phyloP scores from a whole-genome alignment of 2,113 vertebrate genomes.

The Solenodon paradoxus region DNA sequence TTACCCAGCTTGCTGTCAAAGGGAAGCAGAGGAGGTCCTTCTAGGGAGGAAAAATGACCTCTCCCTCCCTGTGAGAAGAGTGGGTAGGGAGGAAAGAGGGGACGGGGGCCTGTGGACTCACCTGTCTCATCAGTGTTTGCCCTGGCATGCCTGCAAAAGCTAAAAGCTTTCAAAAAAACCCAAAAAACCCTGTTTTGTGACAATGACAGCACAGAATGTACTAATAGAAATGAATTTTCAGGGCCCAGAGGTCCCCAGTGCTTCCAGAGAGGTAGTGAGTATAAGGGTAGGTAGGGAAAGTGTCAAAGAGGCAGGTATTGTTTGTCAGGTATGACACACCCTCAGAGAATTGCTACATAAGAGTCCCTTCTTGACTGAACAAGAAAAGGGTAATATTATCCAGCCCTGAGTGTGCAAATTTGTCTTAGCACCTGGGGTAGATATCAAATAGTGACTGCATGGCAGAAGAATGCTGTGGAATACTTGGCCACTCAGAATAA shows the following conservation, averaged over 20 bases:
- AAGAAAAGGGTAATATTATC: background rate
- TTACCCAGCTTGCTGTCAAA: background rate
- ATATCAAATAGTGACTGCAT: background rate
- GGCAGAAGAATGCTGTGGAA: background rate
- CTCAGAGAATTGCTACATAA: background rate
- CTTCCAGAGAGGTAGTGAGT: background rate
- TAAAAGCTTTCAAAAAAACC: background rate
- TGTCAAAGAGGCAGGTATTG: background rate
- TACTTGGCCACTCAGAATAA: background rate
- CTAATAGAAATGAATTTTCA: too few relatives aligned
- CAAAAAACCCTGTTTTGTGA: background rate
- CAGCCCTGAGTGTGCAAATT: background rate
- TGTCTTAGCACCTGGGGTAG: background rate
- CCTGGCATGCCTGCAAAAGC: background rate
- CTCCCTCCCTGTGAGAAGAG: background rate
- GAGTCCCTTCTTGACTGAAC: too few relatives aligned
- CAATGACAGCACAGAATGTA: background rate
- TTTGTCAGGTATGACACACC: background rate
- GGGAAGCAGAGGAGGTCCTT: background rate
- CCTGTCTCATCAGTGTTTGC: background rate
- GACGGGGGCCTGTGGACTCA: background rate
- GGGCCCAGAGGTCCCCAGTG: too few relatives aligned
- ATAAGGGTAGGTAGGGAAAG: too few relatives aligned
- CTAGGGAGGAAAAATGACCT: background rate
- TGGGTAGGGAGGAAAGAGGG: background rate